Base-by-base conservation (phyloP, 2,797 vertebrate species). In the Muscicapa comitata region DNA sequence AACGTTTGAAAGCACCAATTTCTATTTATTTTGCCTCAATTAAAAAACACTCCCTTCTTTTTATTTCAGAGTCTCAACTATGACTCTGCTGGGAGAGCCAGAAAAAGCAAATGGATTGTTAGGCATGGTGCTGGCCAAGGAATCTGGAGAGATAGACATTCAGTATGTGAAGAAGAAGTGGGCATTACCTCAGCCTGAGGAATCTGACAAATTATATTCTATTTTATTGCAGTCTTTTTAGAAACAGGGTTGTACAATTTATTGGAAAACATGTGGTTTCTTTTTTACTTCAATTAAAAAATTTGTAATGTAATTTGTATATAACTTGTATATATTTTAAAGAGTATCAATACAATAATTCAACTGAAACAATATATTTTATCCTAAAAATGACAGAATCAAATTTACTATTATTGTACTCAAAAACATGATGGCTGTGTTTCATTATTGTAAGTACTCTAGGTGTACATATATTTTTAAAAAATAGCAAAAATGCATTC, bases 41-140 rank as follows among this genome's bases (percentile, higher is more conserved):
- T 91, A 19, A 71, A 86, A 87, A 80, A 0, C 7, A 12, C 3
- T 84, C 9, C 1, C 13, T 8, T 93, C 12, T 75, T 77, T 87
- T 94, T 42, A 48, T 92, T 95, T 59, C 93, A 99, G 99, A 75
- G 95, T 99, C 94, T 97, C 98, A n/a, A 96, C 98, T 61, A 98
- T 99, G 98, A 97, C 98, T 17, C 73, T 98, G 11, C 97, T 99
- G 94, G 99, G 99, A 80, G 99, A 99, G 88, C 98, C 98, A 2
- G 98, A 98, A 95, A 99, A 98, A 95, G 95, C 97, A 73, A 98
- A 97, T 37, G 95, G 98, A 67, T 98, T 98, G 89, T 98, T 99
- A 65, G 99, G 98, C 38, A 74, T 99, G 23, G 98, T 97, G 2
- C 96, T 99, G 86, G 99, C 98, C 59, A 98, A 97, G 38, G 92